phyloP scores from a whole-genome alignment of 1,140 invertebrate genomes.

The Coptotermes formosanus region DNA sequence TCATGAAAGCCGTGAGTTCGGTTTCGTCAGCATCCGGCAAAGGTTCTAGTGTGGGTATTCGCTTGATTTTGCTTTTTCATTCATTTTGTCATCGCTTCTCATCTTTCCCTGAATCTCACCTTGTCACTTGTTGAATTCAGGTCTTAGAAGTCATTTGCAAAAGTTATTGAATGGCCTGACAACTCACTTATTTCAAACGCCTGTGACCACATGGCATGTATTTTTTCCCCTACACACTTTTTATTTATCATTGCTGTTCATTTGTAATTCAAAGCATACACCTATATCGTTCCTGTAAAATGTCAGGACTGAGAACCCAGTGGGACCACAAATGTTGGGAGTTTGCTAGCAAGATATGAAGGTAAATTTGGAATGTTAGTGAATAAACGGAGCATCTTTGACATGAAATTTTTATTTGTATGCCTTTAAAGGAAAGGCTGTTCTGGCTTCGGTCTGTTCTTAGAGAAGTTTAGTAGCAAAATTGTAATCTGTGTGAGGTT shows the following conservation, averaged over 20 bases:
- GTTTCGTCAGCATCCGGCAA: constrained; percentile 32
- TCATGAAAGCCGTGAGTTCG: constrained; percentile 94
- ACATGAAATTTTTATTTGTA: too few species aligned
- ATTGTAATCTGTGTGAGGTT: too few species aligned
- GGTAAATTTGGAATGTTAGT: too few species aligned
- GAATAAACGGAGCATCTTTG: too few species aligned
- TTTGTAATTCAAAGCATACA: background rate
- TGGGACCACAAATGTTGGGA: too few species aligned
- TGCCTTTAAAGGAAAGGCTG: too few species aligned
- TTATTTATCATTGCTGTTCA: background rate
- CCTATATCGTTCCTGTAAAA: background rate
- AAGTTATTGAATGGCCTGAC: background rate
- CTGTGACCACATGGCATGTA: background rate
- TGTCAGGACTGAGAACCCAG: too few species aligned
- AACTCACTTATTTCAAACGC: background rate
- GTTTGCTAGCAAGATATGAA: too few species aligned
- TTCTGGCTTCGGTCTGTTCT: too few species aligned
- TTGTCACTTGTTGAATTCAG: constrained; percentile 4
- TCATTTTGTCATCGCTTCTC: constrained; percentile 31
- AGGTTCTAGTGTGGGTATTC: constrained; percentile 38
- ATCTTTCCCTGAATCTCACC: constrained; percentile 22
- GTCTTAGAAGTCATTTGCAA: background rate
- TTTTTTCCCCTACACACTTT: background rate
- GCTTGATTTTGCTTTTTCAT: constrained; percentile 33
- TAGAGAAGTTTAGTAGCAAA: too few species aligned